phyloP scores from a whole-genome alignment of 2,113 vertebrate genomes.

The Calidris pugnax region DNA sequence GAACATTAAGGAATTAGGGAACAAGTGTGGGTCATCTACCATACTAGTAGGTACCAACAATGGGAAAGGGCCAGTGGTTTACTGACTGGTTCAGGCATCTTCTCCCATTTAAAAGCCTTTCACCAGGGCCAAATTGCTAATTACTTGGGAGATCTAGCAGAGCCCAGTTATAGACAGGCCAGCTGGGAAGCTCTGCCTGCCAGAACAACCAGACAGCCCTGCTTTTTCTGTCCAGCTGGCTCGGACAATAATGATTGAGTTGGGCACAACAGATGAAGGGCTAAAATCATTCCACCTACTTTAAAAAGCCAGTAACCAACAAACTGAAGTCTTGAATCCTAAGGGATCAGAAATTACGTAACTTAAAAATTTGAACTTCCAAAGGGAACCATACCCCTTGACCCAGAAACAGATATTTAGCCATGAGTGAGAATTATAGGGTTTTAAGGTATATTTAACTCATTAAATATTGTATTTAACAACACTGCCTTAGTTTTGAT shows the following conservation, averaged over 20 bases:
- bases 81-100: not conserved
- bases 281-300: not conserved
- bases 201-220: not conserved
- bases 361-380: not conserved
- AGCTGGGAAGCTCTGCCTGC: not conserved
- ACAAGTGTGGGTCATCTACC: not conserved
- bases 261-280: not conserved
- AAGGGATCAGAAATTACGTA: not conserved
- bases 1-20: not conserved
- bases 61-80: not conserved
- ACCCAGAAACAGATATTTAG: not conserved
- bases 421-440: not conserved
- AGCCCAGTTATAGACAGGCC: not conserved
- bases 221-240: not conserved
- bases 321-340: fast-evolving
- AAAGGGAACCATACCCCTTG: not conserved
- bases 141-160: not conserved
- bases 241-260: not conserved
- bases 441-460: not conserved
- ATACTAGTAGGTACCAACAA: not conserved
- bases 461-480: not conserved
- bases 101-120: not conserved
- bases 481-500: not conserved
- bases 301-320: not conserved
- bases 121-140: not conserved